Conservation (phyloP, 2,113 vertebrate genomes). For the Amblyornis subalaris region DNA sequence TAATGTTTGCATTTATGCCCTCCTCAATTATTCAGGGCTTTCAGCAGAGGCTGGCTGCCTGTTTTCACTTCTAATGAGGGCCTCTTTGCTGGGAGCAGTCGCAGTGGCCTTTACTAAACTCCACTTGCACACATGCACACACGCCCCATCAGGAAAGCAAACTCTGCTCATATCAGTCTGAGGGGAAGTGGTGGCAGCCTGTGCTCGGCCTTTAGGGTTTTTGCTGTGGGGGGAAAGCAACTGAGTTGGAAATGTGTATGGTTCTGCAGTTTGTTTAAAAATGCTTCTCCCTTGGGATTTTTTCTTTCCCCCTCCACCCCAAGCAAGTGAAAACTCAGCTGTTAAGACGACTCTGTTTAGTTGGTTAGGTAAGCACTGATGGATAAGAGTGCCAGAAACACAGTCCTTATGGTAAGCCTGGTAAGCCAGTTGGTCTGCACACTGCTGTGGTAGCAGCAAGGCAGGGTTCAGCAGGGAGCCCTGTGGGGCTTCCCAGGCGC, state of each 20-base stretch:
- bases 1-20: constrained; percentile 17
- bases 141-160: not conserved
- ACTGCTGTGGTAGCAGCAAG: not conserved
- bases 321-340: not conserved
- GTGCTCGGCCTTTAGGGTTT: not conserved
- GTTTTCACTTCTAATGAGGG: constrained; percentile 7
- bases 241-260: not conserved
- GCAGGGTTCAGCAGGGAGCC: not conserved
- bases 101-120: not conserved
- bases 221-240: not conserved
- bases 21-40: constrained; percentile 48
- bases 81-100: not conserved
- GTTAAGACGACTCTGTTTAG: not conserved
- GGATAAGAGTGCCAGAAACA: not conserved
- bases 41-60: not conserved
- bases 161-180: not conserved
- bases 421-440: not conserved
- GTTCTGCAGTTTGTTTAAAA: not conserved
- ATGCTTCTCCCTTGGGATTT: not conserved
- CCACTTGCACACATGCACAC: fast-evolving
- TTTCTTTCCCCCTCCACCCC: not conserved
- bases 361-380: not conserved
- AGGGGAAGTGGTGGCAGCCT: not conserved
- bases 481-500: not conserved
- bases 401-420: not conserved